These are phyloP conservation scores for Enhydra lutris DNA, from an alignment of 2,113 vertebrate species.

Conservation along the genomic window DNA sequence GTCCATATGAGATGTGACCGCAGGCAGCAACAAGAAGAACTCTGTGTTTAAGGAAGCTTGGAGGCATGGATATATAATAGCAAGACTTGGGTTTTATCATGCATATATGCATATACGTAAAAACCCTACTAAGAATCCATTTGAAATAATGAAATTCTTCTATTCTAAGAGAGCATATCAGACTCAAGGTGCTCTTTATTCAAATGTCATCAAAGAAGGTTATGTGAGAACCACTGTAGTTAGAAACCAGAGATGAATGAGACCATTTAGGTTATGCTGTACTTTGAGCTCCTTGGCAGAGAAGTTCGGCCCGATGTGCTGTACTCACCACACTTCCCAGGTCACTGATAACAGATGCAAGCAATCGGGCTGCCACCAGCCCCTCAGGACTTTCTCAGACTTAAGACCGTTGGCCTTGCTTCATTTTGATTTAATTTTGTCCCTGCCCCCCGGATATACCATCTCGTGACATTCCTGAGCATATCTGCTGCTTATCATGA, in stretches of 20 bases:
- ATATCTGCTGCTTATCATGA: background rate
- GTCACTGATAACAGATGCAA: background rate
- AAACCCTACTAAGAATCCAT: constrained; percentile 6
- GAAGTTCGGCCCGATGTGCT: background rate
- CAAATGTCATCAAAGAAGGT: background rate
- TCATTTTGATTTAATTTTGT: constrained; percentile 7
- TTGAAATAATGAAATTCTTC: background rate
- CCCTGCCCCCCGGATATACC: background rate
- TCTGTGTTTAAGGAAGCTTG: constrained; percentile 2
- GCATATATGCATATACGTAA: background rate
- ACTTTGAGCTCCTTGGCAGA: background rate
- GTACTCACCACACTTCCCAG: background rate
- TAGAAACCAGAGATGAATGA: constrained; percentile 39
- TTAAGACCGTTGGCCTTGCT: background rate
- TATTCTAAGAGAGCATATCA: background rate
- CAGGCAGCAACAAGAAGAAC: background rate
- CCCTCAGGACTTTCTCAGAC: background rate
- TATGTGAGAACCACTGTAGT: background rate
- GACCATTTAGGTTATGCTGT: background rate
- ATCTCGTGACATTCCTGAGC: background rate
- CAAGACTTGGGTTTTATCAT: background rate
- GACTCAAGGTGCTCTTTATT: constrained; percentile 29
- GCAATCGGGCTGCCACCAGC: background rate
- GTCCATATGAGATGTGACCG: background rate
- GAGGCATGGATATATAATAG: background rate